phyloP scores from a whole-genome alignment of 1,140 invertebrate genomes.

The Aporrectodea caliginosa region DNA sequence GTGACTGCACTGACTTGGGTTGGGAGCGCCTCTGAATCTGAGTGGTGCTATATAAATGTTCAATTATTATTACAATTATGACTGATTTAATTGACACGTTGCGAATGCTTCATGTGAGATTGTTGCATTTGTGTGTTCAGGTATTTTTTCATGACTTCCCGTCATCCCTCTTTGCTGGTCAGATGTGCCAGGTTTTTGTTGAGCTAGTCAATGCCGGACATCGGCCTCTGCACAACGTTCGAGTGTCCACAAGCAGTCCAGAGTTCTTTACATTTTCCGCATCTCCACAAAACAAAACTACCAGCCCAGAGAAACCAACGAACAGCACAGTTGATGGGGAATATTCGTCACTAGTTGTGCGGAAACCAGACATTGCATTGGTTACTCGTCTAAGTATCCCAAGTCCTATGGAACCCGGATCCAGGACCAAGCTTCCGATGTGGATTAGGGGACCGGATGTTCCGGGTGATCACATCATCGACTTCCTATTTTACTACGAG shows the following conservation, averaged over 20 bases:
- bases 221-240: constrained; percentile 64
- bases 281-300: constrained; percentile 18
- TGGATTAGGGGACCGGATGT: constrained; percentile 67
- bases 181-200: constrained; percentile 66
- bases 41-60: too few relatives aligned
- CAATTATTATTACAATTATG: too few relatives aligned
- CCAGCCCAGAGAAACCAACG: constrained; percentile 44
- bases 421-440: constrained; percentile 61
- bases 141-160: constrained; percentile 67
- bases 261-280: constrained; percentile 63
- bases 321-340: constrained; percentile 17
- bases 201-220: constrained; percentile 69
- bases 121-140: too few relatives aligned
- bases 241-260: constrained; percentile 66
- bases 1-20: too few relatives aligned
- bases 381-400: constrained; percentile 38
- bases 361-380: not conserved
- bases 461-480: constrained; percentile 63
- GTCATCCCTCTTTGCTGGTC: constrained; percentile 67
- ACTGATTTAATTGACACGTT: too few relatives aligned
- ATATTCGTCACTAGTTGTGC: not conserved
- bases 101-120: too few relatives aligned
- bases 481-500: constrained; percentile 70
- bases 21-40: too few relatives aligned
- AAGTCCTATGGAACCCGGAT: constrained; percentile 58